These are phyloP conservation scores for Pimpla rufipes DNA, from an alignment of 2,888 invertebrate genomes.

Conservation along the genomic window DNA sequence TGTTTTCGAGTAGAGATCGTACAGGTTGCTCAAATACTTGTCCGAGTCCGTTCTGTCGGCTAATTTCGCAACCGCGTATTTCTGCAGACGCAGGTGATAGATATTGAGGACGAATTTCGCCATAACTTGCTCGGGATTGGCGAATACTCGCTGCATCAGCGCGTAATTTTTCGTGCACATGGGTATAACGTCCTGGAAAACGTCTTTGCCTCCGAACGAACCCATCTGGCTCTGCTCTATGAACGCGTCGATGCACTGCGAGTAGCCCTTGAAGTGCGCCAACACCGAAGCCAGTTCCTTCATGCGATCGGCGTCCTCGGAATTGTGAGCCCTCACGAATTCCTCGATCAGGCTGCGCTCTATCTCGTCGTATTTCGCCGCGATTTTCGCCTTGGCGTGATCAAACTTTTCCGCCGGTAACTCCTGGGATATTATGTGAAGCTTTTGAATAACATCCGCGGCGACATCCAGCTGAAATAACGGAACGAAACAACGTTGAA, in stretches of 20 bases:
- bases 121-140: conserved; percentile 98
- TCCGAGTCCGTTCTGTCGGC: conserved; percentile 94
- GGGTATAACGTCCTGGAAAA: conserved; percentile 95
- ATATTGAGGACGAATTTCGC: conserved; percentile 98
- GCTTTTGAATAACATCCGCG: conserved; percentile 98
- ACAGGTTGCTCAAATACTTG: conserved; percentile 94
- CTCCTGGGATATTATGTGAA: conserved; percentile 98
- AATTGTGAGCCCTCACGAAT: conserved; percentile 95
- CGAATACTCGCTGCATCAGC: conserved; percentile 95
- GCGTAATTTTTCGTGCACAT: conserved; percentile 95
- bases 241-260: conserved; percentile 98
- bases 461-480: conserved; percentile 93
- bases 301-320: conserved; percentile 95
- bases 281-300: conserved; percentile 96
- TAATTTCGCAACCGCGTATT: conserved; percentile 93
- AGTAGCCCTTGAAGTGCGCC: conserved; percentile 98
- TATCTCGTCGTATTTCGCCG: conserved; percentile 95
- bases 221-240: conserved; percentile 98
- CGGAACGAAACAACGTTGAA: background rate
- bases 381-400: conserved; percentile 94
- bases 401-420: conserved; percentile 95
- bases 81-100: conserved; percentile 95
- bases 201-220: conserved; percentile 94
- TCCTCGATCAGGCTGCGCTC: conserved; percentile 96
- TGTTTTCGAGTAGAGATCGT: conserved; percentile 95